phyloP scores from a whole-genome alignment of 2,797 vertebrate species.

The Gambusia yucatana region DNA sequence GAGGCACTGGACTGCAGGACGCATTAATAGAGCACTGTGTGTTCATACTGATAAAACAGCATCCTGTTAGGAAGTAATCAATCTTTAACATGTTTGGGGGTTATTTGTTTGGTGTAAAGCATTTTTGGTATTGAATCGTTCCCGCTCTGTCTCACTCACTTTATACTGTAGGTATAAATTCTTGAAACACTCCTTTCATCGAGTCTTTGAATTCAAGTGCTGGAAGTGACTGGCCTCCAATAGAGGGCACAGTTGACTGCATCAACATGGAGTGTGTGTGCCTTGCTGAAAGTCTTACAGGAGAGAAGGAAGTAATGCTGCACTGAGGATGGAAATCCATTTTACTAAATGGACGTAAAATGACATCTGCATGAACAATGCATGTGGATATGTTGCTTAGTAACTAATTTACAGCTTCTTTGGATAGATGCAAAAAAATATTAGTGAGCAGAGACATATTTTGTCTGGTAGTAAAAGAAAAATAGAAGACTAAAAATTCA shows the following conservation, averaged over 20 bases:
- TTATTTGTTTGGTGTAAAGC: conserved; percentile 34
- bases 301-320: not conserved
- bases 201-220: conserved; percentile 50
- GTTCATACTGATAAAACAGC: conserved; percentile 47
- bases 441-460: conserved; percentile 41
- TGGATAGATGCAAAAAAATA: conserved; percentile 48
- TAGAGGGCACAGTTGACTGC: conserved; percentile 79
- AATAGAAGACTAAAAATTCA: conserved; percentile 28
- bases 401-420: conserved; percentile 60
- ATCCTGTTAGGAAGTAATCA: conserved; percentile 33
- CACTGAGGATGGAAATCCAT: conserved; percentile 24
- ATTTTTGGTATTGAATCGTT: conserved; percentile 12
- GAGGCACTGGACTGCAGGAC: conserved; percentile 22
- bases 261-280: conserved; percentile 29
- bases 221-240: conserved; percentile 71
- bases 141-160: conserved; percentile 29
- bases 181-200: conserved; percentile 27
- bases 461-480: conserved; percentile 43
- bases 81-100: conserved; percentile 37
- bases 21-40: conserved; percentile 28
- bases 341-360: conserved; percentile 9
- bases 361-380: conserved; percentile 8
- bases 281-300: conserved; percentile 25
- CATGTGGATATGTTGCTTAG: conserved; percentile 72
- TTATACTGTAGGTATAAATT: conserved; percentile 8